These are phyloP conservation scores for Patella caerulea DNA, from an alignment of 2,888 invertebrate species.

Conservation along the genomic window DNA sequence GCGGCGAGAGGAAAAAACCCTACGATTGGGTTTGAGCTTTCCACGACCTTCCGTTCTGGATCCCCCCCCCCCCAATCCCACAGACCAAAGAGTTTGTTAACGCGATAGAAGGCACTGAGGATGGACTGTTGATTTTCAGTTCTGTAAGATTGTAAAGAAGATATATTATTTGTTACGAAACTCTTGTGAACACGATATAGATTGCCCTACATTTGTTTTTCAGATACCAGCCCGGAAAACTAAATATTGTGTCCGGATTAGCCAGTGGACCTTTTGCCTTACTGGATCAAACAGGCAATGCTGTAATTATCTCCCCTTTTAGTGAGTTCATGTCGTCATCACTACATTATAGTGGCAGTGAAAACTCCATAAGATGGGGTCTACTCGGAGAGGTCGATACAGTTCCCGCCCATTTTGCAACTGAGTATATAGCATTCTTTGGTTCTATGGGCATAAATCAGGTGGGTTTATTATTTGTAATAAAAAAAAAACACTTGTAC, in stretches of 20 bases:
- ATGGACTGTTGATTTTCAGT: too few species aligned
- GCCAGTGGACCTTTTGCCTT: neutral
- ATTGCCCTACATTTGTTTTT: neutral
- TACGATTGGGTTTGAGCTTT: too few species aligned
- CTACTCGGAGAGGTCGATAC: neutral
- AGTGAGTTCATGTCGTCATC: neutral
- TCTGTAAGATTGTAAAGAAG: too few species aligned
- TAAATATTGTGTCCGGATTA: neutral
- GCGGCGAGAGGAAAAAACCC: too few species aligned
- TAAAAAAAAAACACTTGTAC: neutral
- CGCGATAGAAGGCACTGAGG: too few species aligned
- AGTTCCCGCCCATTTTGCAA: neutral
- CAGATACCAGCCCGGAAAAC: neutral
- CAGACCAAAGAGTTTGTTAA: too few species aligned
- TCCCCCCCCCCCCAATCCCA: too few species aligned
- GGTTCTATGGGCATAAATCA: neutral
- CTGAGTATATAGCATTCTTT: neutral
- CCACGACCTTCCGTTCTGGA: too few species aligned
- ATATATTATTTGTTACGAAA: too few species aligned
- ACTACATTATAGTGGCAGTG: neutral
- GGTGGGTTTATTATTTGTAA: neutral
- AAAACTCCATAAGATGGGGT: constrained; percentile 16
- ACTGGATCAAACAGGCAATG: neutral
- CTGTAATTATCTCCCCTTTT: neutral
- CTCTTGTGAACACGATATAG: too few species aligned